phyloP scores from a whole-genome alignment of 2,797 vertebrate genomes.

The Phalloptychus januarius region DNA sequence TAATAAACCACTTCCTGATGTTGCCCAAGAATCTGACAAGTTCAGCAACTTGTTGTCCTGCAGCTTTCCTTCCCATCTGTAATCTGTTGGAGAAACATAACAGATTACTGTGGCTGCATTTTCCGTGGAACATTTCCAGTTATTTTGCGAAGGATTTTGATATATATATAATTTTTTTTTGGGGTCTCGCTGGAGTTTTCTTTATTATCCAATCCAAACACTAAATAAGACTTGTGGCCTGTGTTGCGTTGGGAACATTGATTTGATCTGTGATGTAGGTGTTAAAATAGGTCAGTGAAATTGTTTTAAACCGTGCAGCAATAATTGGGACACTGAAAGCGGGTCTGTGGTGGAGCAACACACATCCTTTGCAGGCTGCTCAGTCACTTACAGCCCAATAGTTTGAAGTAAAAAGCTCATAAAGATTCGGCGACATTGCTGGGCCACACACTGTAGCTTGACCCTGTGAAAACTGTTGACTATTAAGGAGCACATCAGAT shows the following conservation, averaged over 20 bases:
- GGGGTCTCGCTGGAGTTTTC: constrained; percentile 25
- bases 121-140: constrained; percentile 54
- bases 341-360: constrained; percentile 12
- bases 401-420: constrained; percentile 14
- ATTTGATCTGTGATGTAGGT: constrained; percentile 36
- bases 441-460: constrained; percentile 16
- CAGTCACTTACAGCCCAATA: constrained; percentile 18
- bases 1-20: constrained; percentile 60
- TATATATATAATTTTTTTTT: too few species aligned
- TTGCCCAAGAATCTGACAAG: constrained; percentile 43
- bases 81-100: constrained; percentile 60
- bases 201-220: constrained; percentile 35
- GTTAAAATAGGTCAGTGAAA: constrained; percentile 47
- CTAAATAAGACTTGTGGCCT: constrained; percentile 24
- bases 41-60: constrained; percentile 57
- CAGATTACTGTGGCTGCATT: constrained; percentile 55
- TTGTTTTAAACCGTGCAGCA: constrained; percentile 31
- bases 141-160: constrained; percentile 42
- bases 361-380: neutral
- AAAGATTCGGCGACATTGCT: constrained; percentile 5
- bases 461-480: constrained; percentile 33
- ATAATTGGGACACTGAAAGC: constrained; percentile 25
- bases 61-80: constrained; percentile 55
- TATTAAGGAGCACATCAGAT: constrained; percentile 39
- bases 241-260: constrained; percentile 25